Conservation (phyloP, 2,113 vertebrate genomes). For the Emydocephalus ijimae region DNA sequence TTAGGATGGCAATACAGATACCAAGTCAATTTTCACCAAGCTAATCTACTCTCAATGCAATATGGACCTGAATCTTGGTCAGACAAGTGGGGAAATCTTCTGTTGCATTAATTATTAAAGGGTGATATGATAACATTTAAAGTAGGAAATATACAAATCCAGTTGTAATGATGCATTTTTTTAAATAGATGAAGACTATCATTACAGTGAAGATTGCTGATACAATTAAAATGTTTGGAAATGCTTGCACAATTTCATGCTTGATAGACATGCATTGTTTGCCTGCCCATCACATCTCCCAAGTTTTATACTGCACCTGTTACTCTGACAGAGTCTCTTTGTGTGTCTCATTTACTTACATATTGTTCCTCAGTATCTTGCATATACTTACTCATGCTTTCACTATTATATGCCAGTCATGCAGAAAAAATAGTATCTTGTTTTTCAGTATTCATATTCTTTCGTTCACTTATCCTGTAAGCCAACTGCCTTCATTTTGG, state of each 20-base stretch:
- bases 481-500: neutral
- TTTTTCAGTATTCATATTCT: neutral
- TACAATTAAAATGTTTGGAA: neutral
- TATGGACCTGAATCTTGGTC: no score
- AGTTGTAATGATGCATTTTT: neutral
- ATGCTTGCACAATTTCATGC: neutral
- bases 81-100: neutral
- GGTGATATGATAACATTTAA: neutral
- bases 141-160: neutral
- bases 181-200: neutral
- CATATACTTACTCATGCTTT: neutral
- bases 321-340: neutral
- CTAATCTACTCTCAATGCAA: neutral
- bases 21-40: neutral
- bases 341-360: neutral
- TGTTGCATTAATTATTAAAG: neutral
- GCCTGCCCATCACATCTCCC: neutral
- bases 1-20: neutral
- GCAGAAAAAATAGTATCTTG: neutral
- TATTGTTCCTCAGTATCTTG: neutral
- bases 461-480: neutral
- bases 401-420: neutral
- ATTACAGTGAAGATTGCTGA: neutral
- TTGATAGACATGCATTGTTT: neutral
- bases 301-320: neutral